Conservation (phyloP, 2,797 vertebrate species). For the Avahi laniger region DNA sequence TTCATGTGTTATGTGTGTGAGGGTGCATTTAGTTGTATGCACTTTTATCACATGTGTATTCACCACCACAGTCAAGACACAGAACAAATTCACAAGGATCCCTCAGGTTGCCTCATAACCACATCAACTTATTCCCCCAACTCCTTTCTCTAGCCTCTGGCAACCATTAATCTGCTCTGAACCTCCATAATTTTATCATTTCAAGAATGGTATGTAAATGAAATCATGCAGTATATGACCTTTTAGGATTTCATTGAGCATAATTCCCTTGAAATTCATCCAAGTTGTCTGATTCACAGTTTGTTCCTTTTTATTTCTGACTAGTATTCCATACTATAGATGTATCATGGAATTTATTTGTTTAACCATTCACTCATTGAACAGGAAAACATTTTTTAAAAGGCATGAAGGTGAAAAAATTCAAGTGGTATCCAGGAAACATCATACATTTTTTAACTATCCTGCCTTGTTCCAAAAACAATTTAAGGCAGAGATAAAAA, state of each 20-base stretch:
- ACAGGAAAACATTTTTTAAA: background rate
- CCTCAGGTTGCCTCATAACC: background rate
- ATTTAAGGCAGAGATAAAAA: background rate
- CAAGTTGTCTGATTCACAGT: background rate
- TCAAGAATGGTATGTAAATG: background rate
- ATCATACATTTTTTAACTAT: background rate
- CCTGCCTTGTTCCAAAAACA: background rate
- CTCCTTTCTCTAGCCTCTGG: background rate
- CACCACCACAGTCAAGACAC: background rate
- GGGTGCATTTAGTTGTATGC: background rate
- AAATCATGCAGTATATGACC: background rate
- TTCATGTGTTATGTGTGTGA: background rate
- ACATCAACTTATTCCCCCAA: background rate
- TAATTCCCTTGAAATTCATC: background rate
- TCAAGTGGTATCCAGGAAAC: background rate
- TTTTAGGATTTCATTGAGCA: background rate
- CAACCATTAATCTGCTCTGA: background rate
- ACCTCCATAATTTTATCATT: background rate
- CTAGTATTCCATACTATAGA: background rate
- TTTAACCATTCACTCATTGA: background rate
- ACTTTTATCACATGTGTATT: background rate
- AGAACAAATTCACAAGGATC: background rate
- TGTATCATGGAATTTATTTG: background rate
- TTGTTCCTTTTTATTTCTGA: background rate
- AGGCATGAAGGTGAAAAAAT: background rate